A percentile compares a stretch with the other conserved stretches of the same genome.
Conservation (phyloP, 2,888 invertebrate genomes). For the Hybos culiciformis region DNA sequence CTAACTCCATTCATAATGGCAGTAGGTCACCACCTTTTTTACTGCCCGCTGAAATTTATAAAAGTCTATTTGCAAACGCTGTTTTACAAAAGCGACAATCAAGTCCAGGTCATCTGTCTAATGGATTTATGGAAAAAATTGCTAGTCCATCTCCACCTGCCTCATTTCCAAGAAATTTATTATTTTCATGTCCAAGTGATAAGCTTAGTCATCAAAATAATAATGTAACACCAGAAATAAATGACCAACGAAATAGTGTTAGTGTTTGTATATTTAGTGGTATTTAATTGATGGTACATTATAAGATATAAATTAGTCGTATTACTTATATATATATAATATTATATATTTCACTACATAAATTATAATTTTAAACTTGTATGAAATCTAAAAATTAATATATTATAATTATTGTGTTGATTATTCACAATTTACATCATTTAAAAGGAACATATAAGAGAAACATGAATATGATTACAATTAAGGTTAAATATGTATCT, state of each 20-base stretch:
- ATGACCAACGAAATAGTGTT: constrained; percentile 7
- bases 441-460: no score
- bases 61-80: constrained; percentile 59
- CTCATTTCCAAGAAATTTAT: constrained; percentile 39
- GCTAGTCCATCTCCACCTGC: constrained; percentile 1
- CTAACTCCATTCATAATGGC: background rate
- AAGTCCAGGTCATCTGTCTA: constrained; percentile 12
- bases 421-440: no score
- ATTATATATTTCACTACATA: no score
- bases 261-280: constrained; percentile 21
- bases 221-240: constrained; percentile 7
- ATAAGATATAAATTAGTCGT: no score
- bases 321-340: no score
- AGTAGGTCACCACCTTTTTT: constrained; percentile 41
- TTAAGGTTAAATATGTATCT: no score
- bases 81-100: constrained; percentile 36
- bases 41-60: constrained; percentile 64
- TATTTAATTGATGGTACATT: constrained; percentile 10
- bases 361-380: no score
- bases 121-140: background rate
- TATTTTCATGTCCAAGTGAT: constrained; percentile 34
- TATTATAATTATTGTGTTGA: no score
- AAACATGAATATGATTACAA: no score
- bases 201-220: constrained; percentile 15
- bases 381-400: no score